Percentiles rank a stretch among this genome's conserved stretches.
These are phyloP conservation scores for Phenganax subtilis DNA, from an alignment of 92 coral and sea anemone species.

Conservation along the genomic window DNA sequence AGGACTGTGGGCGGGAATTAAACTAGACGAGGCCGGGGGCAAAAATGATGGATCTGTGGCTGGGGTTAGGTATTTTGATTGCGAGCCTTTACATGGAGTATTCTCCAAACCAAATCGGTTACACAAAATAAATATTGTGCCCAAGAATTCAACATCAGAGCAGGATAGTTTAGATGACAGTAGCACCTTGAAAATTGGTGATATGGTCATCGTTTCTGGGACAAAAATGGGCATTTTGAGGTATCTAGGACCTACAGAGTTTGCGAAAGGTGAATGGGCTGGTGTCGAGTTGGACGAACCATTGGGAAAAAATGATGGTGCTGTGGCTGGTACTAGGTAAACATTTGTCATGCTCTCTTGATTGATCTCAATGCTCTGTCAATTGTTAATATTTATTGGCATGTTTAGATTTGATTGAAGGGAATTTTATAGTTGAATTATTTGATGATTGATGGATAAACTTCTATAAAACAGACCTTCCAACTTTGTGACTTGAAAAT, in stretches of 20 bases:
- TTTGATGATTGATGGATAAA: no score
- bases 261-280: conserved; percentile 97
- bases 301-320: conserved; percentile 94
- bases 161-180: conserved; percentile 40
- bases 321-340: conserved; percentile 97
- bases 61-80: conserved; percentile 88
- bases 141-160: conserved; percentile 38
- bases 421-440: neutral
- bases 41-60: conserved; percentile 93
- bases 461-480: no score
- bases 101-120: conserved; percentile 85
- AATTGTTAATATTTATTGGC: conserved; percentile 23
- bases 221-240: conserved; percentile 75
- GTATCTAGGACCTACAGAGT: conserved; percentile 88
- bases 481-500: no score
- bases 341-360: neutral
- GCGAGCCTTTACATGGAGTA: conserved; percentile 76
- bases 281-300: conserved; percentile 94
- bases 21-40: conserved; percentile 78
- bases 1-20: conserved; percentile 96
- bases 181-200: conserved; percentile 73
- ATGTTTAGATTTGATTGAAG: conserved; percentile 28
- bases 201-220: conserved; percentile 86
- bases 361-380: conserved; percentile 1
- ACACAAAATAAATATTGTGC: conserved; percentile 71